Percentiles rank a stretch among this genome's conserved stretches.
These are phyloP conservation scores for Vimba vimba DNA, from an alignment of 2,113 vertebrate genomes.

Conservation along the genomic window DNA sequence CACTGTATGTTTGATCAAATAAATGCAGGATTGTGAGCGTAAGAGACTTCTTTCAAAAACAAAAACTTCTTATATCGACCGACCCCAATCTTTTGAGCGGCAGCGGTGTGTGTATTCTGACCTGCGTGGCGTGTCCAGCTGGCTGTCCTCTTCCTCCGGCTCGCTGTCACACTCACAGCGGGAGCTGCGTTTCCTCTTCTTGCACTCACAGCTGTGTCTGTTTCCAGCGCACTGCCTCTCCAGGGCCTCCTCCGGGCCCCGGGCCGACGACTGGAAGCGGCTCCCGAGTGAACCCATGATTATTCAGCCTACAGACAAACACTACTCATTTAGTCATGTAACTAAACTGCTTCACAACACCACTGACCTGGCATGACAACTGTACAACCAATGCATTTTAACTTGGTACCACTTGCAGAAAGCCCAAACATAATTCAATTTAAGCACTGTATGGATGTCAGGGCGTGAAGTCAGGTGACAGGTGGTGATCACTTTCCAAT, in stretches of 20 bases:
- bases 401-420: background rate
- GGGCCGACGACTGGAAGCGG: conserved; percentile 70
- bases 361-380: background rate
- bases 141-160: conserved; percentile 75
- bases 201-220: conserved; percentile 75
- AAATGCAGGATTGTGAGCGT: background rate
- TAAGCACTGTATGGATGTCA: background rate
- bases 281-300: conserved; percentile 76
- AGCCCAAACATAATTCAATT: background rate
- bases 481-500: background rate
- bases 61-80: background rate
- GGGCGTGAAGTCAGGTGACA: background rate
- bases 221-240: conserved; percentile 62
- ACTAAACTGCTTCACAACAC: background rate
- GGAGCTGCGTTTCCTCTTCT: conserved; percentile 78
- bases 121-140: conserved; percentile 81
- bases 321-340: background rate
- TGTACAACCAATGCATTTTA: background rate
- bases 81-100: background rate
- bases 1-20: background rate
- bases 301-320: conserved; percentile 40
- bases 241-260: conserved; percentile 61
- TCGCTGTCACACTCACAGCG: conserved; percentile 79
- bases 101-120: conserved; percentile 37
- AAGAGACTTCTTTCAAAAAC: background rate